Evolutionary conservation across 2,113 vertebrate species (phyloP).

Genomic region (Tretioscincus oriximinensis): DNA sequence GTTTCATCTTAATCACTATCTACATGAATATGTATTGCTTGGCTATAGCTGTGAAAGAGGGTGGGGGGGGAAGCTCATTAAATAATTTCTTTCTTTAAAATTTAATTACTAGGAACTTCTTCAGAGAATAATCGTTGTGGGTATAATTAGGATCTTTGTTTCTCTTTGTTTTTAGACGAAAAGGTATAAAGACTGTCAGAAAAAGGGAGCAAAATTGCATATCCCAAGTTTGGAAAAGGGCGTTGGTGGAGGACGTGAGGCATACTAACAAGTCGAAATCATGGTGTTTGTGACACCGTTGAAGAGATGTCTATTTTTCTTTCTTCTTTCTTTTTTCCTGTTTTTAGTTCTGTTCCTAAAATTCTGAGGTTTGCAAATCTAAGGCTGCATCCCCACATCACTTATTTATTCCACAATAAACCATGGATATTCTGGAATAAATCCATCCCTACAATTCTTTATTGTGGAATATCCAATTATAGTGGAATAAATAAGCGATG

Average conservation of each 20-base stretch:
- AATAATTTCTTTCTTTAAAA: conserved; percentile 77
- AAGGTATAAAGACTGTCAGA: conserved; percentile 71
- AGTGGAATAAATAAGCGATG: too few species aligned
- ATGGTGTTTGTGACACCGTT: neutral
- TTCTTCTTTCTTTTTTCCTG: too few species aligned
- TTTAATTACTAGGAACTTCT: conserved; percentile 78
- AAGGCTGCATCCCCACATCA: too few species aligned
- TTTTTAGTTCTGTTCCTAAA: neutral
- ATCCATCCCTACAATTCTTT: too few species aligned
- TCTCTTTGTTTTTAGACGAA: conserved; percentile 69
- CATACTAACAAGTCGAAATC: conserved; percentile 57
- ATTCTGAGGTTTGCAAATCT: too few species aligned
- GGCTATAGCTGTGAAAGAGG: conserved; percentile 63
- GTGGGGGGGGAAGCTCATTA: conserved; percentile 68
- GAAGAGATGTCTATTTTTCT: neutral
- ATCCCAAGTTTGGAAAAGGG: conserved; percentile 60
- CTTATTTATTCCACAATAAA: too few species aligned
- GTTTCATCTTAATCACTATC: conserved; percentile 75
- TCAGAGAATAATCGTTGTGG: conserved; percentile 73
- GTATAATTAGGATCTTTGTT: conserved; percentile 78
- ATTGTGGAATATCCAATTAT: too few species aligned
- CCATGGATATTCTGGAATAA: too few species aligned
- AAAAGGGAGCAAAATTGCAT: conserved; percentile 71
- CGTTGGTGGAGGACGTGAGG: conserved; percentile 43
- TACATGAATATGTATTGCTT: conserved; percentile 72